phyloP scores from a whole-genome alignment of 2,888 invertebrate genomes.

The Amblyteles armatorius region DNA sequence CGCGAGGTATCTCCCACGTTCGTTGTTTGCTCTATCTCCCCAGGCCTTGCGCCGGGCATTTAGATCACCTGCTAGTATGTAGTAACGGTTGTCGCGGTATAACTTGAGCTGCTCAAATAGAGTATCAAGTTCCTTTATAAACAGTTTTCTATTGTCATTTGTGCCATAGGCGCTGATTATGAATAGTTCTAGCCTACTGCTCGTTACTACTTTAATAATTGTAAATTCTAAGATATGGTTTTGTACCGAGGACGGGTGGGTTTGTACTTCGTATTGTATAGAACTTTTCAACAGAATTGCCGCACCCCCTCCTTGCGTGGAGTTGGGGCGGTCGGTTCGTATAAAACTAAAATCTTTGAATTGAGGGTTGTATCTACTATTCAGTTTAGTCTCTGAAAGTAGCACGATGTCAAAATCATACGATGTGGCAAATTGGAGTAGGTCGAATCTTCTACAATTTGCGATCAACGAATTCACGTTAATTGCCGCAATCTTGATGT shows the following conservation, averaged over 20 bases:
- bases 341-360: constrained; percentile 13
- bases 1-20: constrained; percentile 12
- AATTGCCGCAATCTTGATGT: not conserved
- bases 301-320: constrained; percentile 23
- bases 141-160: not conserved
- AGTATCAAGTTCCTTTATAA: not conserved
- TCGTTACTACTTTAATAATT: constrained; percentile 36
- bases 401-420: constrained; percentile 1
- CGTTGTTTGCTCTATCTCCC: constrained; percentile 29
- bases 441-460: not conserved
- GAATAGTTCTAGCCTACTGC: not conserved
- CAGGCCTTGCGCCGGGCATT: constrained; percentile 17
- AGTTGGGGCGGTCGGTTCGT: constrained; percentile 19
- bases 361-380: not conserved
- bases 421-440: not conserved
- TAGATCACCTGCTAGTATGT: constrained; percentile 37
- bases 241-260: constrained; percentile 7
- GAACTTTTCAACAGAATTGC: constrained; percentile 19
- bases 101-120: constrained; percentile 26
- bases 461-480: not conserved
- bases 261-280: not conserved
- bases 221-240: constrained; percentile 41
- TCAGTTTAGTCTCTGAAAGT: constrained; percentile 35
- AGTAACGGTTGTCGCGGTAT: constrained; percentile 3
- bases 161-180: constrained; percentile 33